Base-by-base conservation (phyloP, 2,888 invertebrate genomes). In the Chydorus sphaericus region DNA sequence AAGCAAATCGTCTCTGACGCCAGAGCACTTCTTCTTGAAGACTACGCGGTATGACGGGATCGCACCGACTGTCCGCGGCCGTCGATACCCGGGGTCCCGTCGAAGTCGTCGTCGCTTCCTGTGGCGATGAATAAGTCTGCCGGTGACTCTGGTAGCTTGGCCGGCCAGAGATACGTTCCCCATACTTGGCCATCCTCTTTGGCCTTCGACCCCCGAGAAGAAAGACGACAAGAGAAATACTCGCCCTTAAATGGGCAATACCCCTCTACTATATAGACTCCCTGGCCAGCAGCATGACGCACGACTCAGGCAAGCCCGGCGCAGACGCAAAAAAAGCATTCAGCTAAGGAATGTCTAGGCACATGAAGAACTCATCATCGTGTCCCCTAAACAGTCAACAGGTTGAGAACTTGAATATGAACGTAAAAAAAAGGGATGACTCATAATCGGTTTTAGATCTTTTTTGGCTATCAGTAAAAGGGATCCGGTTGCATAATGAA, bases 11-110 rank as follows among this genome's bases (percentile, higher is more conserved):
- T 18, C 52, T 31, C 52, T 52, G 52, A 26, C 52, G 33, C 52
- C 52, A 52, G 20, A 52, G 30, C 6, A 52, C 52, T 52, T 52
- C 52, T 52, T 52, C 52, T 20, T 33, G 36, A 33, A 52, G n/a
- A 26, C 33, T 33, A 18, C 36, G 26, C 52, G 52, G 52, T 20
- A 26, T 26, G 44, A 44, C 44, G 44, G 44, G 44, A 44, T 44
- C 44, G 23, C 44, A 28, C 44, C 28, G 44, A 44, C 44, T 44
- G 44, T 26, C n/a, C 11, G 26, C 28, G 44, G 26, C 39, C 39
- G 39, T 10, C 39, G 39, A 10, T 20, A 18, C 18, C n/a, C n/a
- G n/a, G n/a, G n/a, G n/a, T n/a, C n/a, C n/a, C n/a, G n/a, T n/a
- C 39, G 39, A 39, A 18, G 38, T 14, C 20, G 38, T 20, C 44